phyloP scores from a whole-genome alignment of 2,113 vertebrate species.

The Aspidoscelis tigris region DNA sequence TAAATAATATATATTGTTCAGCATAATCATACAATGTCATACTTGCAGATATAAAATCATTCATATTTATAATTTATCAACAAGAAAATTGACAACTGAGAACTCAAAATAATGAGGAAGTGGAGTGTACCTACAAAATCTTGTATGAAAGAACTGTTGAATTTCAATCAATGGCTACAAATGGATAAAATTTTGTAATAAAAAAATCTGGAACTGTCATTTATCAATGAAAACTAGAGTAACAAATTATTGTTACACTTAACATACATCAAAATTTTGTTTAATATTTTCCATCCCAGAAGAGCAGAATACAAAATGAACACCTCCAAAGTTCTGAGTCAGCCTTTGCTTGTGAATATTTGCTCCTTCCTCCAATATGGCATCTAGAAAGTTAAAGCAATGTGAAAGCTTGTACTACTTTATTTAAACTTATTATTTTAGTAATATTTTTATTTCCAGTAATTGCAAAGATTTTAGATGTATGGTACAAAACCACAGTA shows the following conservation, averaged over 20 bases:
- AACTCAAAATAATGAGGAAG: background rate
- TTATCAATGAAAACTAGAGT: too few species aligned
- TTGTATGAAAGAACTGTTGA: background rate
- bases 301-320: too few species aligned
- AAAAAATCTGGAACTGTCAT: background rate
- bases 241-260: too few species aligned
- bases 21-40: conserved; percentile 62
- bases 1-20: conserved; percentile 59
- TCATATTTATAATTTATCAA: conserved; percentile 69
- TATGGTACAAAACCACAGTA: background rate
- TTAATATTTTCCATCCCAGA: too few species aligned
- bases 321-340: too few species aligned
- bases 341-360: too few species aligned
- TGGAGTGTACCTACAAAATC: background rate
- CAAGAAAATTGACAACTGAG: background rate
- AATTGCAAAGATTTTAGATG: background rate
- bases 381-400: too few species aligned
- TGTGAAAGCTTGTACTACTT: too few species aligned
- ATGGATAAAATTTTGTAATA: background rate
- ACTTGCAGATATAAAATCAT: conserved; percentile 73
- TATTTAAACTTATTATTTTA: conserved; percentile 1
- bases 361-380: too few species aligned
- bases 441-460: background rate
- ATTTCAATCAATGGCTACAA: background rate
- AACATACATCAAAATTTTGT: too few species aligned